Base-by-base conservation (phyloP, 2,797 vertebrate genomes). In the Mallotus villosus region DNA sequence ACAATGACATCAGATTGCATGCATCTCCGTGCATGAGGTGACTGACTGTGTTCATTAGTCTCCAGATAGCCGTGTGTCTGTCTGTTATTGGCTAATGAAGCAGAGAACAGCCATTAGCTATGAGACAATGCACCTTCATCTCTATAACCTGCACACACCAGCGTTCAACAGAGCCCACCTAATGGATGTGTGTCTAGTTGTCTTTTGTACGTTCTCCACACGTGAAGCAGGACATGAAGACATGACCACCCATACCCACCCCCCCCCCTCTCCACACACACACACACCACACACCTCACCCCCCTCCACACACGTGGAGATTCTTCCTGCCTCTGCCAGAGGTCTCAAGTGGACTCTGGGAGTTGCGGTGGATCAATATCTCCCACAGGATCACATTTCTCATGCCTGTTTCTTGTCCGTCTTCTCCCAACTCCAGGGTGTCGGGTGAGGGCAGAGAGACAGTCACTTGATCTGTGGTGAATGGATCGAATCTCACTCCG, bases 1-100 rank as follows among this genome's bases (percentile, higher is more conserved):
- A n/a, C 58, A 41, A 41, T 63, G 46, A 19, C 17, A 63, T 17
- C 14, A 64, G 51, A 65, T 55, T 70, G 63, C 71, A 74, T 53
- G 29, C 60, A 6, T 84, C 59, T 37, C 66, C 55, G 67, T 37
- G 24, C 29, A 1, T 59, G 55, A 61, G 62, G 41, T 68, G 61
- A 66, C 58, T 65, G 19, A 37, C 46, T 61, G 32, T 74, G 70
- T 80, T 76, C 68, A 83, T 89, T 81, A 71, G 82, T 88, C 77
- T 85, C 59, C 27, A 77, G 83, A 74, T 85, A 85, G 86, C 78
- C 79, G 82, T 82, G 79, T 77, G 62, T 64, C 67, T 17, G 77
- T 78, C 74, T 87, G 72, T 77, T 79, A 78, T 81, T 75, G 82
- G 58, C 79, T 84, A 86, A 89, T 85, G 81, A 78, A 74, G 85